Percentiles rank a stretch among this genome's conserved stretches.
phyloP scores from a whole-genome alignment of 2,113 vertebrate species.

The Limnothrissa miodon region DNA sequence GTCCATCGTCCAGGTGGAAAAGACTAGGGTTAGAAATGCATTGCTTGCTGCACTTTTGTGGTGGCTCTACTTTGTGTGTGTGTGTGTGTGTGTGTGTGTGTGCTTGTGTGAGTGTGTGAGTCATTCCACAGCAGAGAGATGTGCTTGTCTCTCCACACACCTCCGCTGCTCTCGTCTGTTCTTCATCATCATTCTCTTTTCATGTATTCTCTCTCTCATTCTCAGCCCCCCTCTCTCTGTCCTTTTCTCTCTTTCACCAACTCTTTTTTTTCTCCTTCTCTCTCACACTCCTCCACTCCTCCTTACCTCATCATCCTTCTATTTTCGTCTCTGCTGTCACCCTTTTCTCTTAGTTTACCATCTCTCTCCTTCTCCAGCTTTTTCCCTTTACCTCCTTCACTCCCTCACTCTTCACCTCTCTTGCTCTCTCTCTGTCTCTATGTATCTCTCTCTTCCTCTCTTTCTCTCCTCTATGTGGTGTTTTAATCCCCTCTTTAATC shows the following conservation, averaged over 20 bases:
- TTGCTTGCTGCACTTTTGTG: not conserved
- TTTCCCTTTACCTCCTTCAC: not conserved
- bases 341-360: not conserved
- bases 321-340: not conserved
- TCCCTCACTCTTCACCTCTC: not conserved
- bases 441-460: conserved; percentile 53
- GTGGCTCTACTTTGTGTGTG: not conserved
- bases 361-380: not conserved
- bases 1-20: not conserved
- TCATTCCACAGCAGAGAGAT: conserved; percentile 16
- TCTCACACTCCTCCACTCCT: not conserved
- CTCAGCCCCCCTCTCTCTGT: not conserved
- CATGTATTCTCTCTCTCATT: not conserved
- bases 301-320: not conserved
- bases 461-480: conserved; percentile 31
- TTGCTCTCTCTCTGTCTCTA: conserved; percentile 49
- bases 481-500: conserved; percentile 64
- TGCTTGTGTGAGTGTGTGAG: not conserved
- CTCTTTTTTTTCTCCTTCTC: not conserved
- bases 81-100: not conserved
- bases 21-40: not conserved
- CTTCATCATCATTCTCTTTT: not conserved
- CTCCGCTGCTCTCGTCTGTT: not conserved
- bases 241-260: not conserved
- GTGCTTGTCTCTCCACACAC: not conserved